Conservation (phyloP, 2,888 invertebrate genomes). For the Glaucopsyche alexis region DNA sequence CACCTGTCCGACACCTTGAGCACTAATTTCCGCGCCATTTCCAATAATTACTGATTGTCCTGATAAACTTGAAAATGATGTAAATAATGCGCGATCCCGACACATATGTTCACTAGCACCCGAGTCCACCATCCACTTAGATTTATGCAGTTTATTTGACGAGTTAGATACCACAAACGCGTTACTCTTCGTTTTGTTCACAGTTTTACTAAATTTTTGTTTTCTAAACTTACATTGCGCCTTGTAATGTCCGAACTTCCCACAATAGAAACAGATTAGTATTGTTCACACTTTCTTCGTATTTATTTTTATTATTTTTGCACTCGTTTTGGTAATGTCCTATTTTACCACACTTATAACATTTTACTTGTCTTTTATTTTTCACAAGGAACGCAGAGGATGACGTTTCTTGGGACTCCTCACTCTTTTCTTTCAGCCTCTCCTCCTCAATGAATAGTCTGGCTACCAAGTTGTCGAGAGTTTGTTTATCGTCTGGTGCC, state of each 20-base stretch:
- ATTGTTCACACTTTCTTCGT: too few relatives aligned
- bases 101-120: slow-evolving; percentile 43
- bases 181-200: slow-evolving; percentile 27
- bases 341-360: slow-evolving; percentile 30
- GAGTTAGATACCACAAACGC: slow-evolving; percentile 30
- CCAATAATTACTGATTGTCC: slow-evolving; percentile 38
- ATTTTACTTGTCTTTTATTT: slow-evolving; percentile 26
- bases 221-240: slow-evolving; percentile 29
- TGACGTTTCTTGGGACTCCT: neutral
- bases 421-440: slow-evolving; percentile 35
- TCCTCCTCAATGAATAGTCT: slow-evolving; percentile 41
- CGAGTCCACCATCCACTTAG: slow-evolving; percentile 39
- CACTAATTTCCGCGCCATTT: too few relatives aligned
- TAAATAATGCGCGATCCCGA: slow-evolving; percentile 37
- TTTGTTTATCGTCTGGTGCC: slow-evolving; percentile 38
- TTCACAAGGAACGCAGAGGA: slow-evolving; percentile 18
- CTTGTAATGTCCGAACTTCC: too few relatives aligned
- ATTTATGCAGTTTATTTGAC: neutral
- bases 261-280: too few relatives aligned
- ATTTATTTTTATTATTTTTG: too few relatives aligned
- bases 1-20: slow-evolving; percentile 39
- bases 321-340: too few relatives aligned
- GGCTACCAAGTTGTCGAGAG: slow-evolving; percentile 38
- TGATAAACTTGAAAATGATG: slow-evolving; percentile 29
- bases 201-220: slow-evolving; percentile 1